Evolutionary conservation across 2,113 vertebrate genomes (phyloP).

Genomic region (Emydocephalus ijimae): DNA sequence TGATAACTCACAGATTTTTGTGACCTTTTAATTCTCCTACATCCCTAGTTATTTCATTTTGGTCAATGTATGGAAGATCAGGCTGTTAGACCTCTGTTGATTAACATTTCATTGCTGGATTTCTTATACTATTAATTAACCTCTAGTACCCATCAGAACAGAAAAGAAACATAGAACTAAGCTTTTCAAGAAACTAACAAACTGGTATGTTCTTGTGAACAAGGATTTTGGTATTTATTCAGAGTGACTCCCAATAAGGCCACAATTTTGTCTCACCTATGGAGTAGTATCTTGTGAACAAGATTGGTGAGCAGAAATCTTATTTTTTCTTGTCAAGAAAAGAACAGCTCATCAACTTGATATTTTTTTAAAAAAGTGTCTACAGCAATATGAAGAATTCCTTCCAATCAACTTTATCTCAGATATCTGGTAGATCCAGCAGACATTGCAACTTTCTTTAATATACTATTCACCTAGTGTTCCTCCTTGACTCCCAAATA

Average conservation of each 20-base stretch:
- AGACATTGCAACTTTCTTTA: neutral
- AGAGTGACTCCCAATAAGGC: neutral
- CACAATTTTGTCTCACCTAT: neutral
- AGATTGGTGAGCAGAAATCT: neutral
- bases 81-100: neutral
- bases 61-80: no score
- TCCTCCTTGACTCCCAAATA: neutral
- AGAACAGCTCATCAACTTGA: neutral
- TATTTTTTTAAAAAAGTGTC: neutral
- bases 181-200: neutral
- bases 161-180: neutral
- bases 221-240: neutral
- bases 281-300: no score
- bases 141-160: neutral
- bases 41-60: neutral
- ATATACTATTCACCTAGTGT: neutral
- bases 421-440: neutral
- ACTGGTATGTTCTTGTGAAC: neutral
- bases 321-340: neutral
- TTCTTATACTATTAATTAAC: neutral
- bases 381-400: neutral
- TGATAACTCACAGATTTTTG: neutral
- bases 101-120: neutral
- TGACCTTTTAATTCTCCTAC: neutral
- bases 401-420: neutral